Evolutionary conservation across 2,888 invertebrate species (phyloP).

Genomic region (Polydrusus tereticollis): DNA sequence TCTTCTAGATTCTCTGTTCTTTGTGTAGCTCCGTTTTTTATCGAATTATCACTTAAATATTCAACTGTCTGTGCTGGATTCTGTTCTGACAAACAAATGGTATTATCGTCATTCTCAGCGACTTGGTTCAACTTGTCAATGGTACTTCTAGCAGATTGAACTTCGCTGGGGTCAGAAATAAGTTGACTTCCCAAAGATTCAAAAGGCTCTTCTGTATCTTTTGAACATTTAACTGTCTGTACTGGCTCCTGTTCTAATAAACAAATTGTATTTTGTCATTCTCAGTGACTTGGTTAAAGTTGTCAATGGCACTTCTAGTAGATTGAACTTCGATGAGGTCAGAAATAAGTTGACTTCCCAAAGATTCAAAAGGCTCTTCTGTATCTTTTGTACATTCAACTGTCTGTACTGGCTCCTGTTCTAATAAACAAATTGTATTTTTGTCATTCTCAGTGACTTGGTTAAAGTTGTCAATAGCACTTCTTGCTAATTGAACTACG

Average conservation of each 20-base stretch:
- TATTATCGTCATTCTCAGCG: no score
- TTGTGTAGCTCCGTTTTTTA: constrained; percentile 6
- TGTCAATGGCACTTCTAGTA: background rate
- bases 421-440: background rate
- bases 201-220: background rate
- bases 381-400: background rate
- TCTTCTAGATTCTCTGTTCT: background rate
- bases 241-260: background rate
- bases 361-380: background rate
- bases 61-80: no score
- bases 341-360: background rate
- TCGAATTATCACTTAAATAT: background rate
- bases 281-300: background rate
- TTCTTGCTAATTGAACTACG: background rate
- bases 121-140: background rate
- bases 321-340: background rate
- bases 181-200: background rate
- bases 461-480: background rate
- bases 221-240: background rate
- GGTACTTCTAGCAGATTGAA: background rate
- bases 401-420: background rate
- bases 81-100: no score
- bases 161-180: no score
- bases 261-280: background rate
- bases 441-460: background rate